Conservation (phyloP, 2,113 vertebrate genomes). For the Suncus etruscus region DNA sequence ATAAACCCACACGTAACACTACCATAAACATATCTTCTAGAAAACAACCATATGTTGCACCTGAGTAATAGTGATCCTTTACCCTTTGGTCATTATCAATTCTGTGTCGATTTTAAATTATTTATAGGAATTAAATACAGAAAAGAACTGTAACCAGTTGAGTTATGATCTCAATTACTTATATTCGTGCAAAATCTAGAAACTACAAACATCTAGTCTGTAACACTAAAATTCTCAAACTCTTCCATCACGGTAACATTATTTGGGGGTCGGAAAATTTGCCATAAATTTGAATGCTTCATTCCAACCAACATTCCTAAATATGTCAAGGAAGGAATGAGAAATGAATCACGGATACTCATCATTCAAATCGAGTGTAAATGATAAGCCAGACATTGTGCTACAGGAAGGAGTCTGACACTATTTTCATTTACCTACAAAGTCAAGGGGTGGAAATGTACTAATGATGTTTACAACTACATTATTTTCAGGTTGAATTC, state of each 20-base stretch:
- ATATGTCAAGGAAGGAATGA: background rate
- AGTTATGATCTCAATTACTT: conserved; percentile 33
- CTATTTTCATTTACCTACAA: background rate
- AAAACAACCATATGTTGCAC: conserved; percentile 83
- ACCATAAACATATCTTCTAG: conserved; percentile 78
- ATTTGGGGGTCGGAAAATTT: conserved; percentile 49
- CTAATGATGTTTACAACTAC: background rate
- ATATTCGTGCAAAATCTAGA: conserved; percentile 13
- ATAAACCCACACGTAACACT: conserved; percentile 84
- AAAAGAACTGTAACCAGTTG: conserved; percentile 55
- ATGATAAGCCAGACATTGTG: background rate
- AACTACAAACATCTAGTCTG: conserved; percentile 5
- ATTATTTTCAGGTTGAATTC: conserved; percentile 11
- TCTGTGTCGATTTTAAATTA: conserved; percentile 76
- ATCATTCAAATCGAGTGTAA: background rate
- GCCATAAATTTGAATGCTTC: conserved; percentile 31
- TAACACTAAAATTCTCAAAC: conserved; percentile 22
- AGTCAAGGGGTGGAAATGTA: background rate
- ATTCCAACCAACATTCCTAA: background rate
- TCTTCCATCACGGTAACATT: conserved; percentile 42
- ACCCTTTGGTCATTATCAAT: conserved; percentile 66
- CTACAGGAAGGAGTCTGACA: background rate
- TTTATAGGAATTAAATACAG: conserved; percentile 58
- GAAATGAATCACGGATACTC: background rate
- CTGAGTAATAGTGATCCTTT: conserved; percentile 76